A percentile compares a stretch with the other conserved stretches of the same genome.
These are phyloP conservation scores for Myotis daubentonii DNA, from an alignment of 2,797 vertebrate genomes.

Conservation along the genomic window DNA sequence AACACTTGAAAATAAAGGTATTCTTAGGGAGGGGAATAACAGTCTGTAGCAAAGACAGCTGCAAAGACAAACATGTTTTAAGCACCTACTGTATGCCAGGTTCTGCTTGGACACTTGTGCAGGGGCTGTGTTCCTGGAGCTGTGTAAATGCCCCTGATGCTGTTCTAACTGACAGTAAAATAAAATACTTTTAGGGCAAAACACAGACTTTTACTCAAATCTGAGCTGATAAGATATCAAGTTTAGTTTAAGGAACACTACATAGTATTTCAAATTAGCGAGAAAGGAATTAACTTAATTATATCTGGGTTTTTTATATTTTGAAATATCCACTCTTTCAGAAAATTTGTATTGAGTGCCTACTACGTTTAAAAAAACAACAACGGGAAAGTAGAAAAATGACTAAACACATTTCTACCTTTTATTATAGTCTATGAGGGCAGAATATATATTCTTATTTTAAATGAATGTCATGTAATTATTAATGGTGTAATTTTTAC, in stretches of 20 bases:
- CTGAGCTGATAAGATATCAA: background rate
- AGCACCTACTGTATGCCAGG: background rate
- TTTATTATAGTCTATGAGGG: slow-evolving; percentile 4
- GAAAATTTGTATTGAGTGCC: background rate
- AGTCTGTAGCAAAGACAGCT: background rate
- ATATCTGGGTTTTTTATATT: background rate
- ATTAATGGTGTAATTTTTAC: background rate
- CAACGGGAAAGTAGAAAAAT: background rate
- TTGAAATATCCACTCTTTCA: background rate
- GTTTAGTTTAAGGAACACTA: background rate
- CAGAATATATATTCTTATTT: slow-evolving; percentile 10
- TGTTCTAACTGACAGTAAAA: slow-evolving; percentile 14
- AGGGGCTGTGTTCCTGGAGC: background rate
- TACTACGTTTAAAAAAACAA: background rate
- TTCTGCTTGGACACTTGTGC: background rate
- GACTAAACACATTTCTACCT: background rate
- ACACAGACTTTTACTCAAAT: background rate
- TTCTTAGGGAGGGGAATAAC: background rate
- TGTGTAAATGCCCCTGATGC: background rate
- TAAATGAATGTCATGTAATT: slow-evolving; percentile 32
- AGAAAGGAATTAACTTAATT: background rate
- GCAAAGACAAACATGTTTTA: background rate
- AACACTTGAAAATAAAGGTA: background rate
- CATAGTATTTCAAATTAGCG: background rate
- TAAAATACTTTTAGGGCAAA: background rate